Percentiles rank a stretch among this genome's conserved stretches.
Evolutionary conservation across 2,888 invertebrate species (phyloP).

Genomic region (Osmoderma eremita): DNA sequence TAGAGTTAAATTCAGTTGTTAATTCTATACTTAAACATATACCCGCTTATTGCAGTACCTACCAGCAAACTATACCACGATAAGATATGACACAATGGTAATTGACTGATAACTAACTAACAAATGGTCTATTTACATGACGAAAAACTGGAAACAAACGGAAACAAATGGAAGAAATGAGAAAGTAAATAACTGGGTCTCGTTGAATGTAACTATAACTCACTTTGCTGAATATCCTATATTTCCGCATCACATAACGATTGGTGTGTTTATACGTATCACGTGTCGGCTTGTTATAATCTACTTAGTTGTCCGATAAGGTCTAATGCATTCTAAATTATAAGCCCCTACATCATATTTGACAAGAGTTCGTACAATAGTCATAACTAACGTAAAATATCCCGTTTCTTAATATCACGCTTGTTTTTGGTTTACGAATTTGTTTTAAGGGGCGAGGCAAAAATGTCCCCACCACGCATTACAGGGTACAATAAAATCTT

Average conservation of each 20-base stretch:
- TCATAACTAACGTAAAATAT: too few relatives aligned
- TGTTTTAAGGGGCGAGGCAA: too few relatives aligned
- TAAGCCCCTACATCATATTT: background rate
- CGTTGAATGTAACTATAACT: slow-evolving; percentile 1
- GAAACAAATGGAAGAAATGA: slow-evolving; percentile 1
- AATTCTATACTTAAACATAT: slow-evolving; percentile 5
- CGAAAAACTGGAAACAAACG: slow-evolving; percentile 48
- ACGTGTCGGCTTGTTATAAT: slow-evolving; percentile 5
- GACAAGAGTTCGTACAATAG: too few relatives aligned
- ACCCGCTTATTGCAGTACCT: slow-evolving; percentile 1
- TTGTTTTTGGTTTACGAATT: too few relatives aligned
- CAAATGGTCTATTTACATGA: slow-evolving; percentile 60
- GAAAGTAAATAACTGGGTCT: slow-evolving; percentile 22
- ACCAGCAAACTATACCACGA: slow-evolving; percentile 38
- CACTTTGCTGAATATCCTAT: slow-evolving; percentile 5
- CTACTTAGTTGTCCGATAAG: slow-evolving; percentile 8
- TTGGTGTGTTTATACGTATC: background rate
- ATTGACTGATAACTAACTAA: slow-evolving; percentile 59
- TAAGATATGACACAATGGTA: slow-evolving; percentile 48
- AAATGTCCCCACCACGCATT: too few relatives aligned
- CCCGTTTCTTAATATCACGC: too few relatives aligned
- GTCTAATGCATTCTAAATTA: slow-evolving; percentile 10
- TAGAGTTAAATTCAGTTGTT: slow-evolving; percentile 22
- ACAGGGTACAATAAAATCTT: too few relatives aligned
- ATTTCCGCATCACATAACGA: slow-evolving; percentile 10